A percentile compares a stretch with the other conserved stretches of the same genome.
These are phyloP conservation scores for Apodemia hepburni DNA, from an alignment of 2,888 invertebrate species.

Conservation along the genomic window DNA sequence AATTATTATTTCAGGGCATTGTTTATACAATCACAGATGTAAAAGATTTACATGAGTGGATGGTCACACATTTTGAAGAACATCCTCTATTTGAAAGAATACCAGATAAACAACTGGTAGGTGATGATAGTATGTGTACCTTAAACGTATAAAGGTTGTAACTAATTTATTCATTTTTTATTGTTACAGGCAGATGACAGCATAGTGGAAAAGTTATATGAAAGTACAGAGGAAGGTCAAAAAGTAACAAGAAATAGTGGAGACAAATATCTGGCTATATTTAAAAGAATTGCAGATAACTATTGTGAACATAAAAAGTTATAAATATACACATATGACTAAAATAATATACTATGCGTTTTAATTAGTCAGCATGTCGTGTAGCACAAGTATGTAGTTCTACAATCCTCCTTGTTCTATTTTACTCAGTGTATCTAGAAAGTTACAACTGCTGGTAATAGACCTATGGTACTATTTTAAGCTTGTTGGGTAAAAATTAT, in stretches of 20 bases:
- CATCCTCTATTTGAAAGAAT: conserved; percentile 94
- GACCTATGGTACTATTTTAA: too few relatives aligned
- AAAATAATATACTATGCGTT: too few relatives aligned
- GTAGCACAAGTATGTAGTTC: too few relatives aligned
- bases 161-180: conserved; percentile 9
- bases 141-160: background rate
- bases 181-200: conserved; percentile 86
- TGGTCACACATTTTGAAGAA: conserved; percentile 93
- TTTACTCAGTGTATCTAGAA: too few relatives aligned
- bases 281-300: conserved; percentile 79
- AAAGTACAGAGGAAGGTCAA: conserved; percentile 98
- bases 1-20: conserved; percentile 81
- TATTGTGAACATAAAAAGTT: conserved; percentile 30
- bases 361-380: too few relatives aligned
- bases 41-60: conserved; percentile 97
- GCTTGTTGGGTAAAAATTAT: too few relatives aligned
- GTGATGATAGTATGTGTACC: conserved; percentile 20
- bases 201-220: conserved; percentile 93
- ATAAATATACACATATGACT: conserved; percentile 19
- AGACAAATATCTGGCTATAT: conserved; percentile 95
- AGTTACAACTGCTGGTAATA: too few relatives aligned
- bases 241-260: conserved; percentile 98
- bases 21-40: conserved; percentile 99
- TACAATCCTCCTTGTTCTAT: too few relatives aligned
- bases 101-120: conserved; percentile 87